Evolutionary conservation across 2,113 vertebrate species (phyloP), one percentile per base, ranked within the genome.

Genomic region (Neoarius graeffei): DNA sequence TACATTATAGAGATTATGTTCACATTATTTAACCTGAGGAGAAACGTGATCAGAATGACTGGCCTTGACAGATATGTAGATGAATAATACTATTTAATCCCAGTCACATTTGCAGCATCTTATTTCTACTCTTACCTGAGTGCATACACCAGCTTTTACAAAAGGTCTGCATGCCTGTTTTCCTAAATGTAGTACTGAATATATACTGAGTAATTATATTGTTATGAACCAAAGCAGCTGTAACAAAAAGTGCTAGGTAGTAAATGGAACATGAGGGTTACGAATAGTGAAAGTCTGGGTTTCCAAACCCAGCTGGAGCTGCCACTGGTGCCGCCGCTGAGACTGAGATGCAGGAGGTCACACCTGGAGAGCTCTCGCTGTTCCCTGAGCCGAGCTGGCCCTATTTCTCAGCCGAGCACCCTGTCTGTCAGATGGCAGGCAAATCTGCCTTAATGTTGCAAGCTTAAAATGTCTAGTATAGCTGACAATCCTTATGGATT

Each of bases 381-480:
- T 86, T 87, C 35, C 42, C 85, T 91, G 27, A 74, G 86, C 85
- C 84, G 87, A 69, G 85, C 90, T 85, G 80, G 89, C 83, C 88
- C 67, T 71, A 86, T 90, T 90, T 88, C 88, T 81, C 85, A 79
- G 86, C 85, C 88, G 90, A 74, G 27, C 84, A 73, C 89, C 84
- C 64, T 60, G 83, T 86, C 87, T 86, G n/a, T 92, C 90, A 90
- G 88, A 89, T 90, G 89, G 89, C 35, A 82, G 60, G 64, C 85
- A 93, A 95, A 93, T 91, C 93, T 91, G 64, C 85, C 87, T 86
- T 93, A 92, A 93, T 91, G 88, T 93, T 83, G 1, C 7, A 50
- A 83, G 88, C 69, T 93, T 90, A 91, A 89, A 84, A 85, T 74
- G 80, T 76, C 88, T 88, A 87, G 85, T 19, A 1, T 86, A 85